A percentile compares a stretch with the other conserved stretches of the same genome.
phyloP scores from a whole-genome alignment of 2,888 invertebrate genomes.

The Lasioglossum vierecki region DNA sequence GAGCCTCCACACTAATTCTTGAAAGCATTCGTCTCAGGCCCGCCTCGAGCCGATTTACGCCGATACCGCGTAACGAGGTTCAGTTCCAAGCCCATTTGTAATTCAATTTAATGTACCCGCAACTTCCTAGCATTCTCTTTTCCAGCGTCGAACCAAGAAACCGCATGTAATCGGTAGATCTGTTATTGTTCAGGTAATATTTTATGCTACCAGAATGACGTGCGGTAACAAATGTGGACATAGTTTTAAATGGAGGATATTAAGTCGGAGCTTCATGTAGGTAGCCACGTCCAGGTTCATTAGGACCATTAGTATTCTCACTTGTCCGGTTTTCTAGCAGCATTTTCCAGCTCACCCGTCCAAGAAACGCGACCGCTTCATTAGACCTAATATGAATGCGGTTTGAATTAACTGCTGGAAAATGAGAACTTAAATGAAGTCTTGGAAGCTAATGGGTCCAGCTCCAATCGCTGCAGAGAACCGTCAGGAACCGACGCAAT shows the following conservation, averaged over 20 bases:
- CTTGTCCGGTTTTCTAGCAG: not conserved
- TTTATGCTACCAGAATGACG: not conserved
- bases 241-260: slow-evolving; percentile 2
- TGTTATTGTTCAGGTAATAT: not conserved
- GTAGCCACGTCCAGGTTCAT: not conserved
- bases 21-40: no score
- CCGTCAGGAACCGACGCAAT: not conserved
- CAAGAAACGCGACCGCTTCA: not conserved
- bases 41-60: not conserved
- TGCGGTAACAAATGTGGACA: not conserved
- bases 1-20: not conserved
- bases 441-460: not conserved
- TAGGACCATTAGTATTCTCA: not conserved
- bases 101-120: not conserved
- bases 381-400: slow-evolving; percentile 4
- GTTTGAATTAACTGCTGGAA: not conserved
- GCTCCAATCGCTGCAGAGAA: not conserved
- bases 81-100: not conserved
- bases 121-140: not conserved
- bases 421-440: not conserved
- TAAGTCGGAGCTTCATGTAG: not conserved
- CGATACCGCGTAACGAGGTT: no score
- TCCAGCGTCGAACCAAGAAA: not conserved
- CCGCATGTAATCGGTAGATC: not conserved
- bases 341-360: not conserved